Evolutionary conservation across 1,140 invertebrate species (phyloP).

Genomic region (Trichomalopsis sarcophagae): DNA sequence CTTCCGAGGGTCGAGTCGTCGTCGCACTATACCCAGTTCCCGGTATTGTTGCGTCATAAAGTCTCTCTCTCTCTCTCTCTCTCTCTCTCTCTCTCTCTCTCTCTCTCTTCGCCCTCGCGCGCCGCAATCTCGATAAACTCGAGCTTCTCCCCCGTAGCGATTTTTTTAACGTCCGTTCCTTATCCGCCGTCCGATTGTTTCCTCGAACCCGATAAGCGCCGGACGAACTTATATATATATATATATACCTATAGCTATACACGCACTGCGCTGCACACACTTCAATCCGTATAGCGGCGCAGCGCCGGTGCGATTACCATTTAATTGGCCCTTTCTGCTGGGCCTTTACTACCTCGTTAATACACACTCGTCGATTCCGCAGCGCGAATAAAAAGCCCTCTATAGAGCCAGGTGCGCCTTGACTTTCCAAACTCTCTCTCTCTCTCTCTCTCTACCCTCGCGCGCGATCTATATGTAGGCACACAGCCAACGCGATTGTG

Average conservation of each 20-base stretch:
- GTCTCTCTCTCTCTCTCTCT: neutral
- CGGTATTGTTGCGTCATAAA: slow-evolving; percentile 4
- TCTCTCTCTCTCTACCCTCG: neutral
- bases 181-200: neutral
- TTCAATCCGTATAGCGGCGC: no score
- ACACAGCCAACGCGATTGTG: no score
- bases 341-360: neutral
- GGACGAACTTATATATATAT: neutral
- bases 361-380: neutral
- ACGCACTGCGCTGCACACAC: neutral
- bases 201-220: neutral
- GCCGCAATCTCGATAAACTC: slow-evolving; percentile 2
- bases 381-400: neutral
- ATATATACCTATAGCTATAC: neutral
- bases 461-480: neutral
- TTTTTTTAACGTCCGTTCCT: slow-evolving; percentile 1
- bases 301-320: slow-evolving; percentile 7
- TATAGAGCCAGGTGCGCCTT: neutral
- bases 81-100: neutral
- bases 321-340: slow-evolving; percentile 27
- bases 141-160: neutral
- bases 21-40: neutral
- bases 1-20: no score
- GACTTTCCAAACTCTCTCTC: neutral
- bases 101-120: neutral